Evolutionary conservation across 2,888 invertebrate species (phyloP), one percentile per base, ranked within the genome.

Genomic region (Meiosimyza decipiens): DNA sequence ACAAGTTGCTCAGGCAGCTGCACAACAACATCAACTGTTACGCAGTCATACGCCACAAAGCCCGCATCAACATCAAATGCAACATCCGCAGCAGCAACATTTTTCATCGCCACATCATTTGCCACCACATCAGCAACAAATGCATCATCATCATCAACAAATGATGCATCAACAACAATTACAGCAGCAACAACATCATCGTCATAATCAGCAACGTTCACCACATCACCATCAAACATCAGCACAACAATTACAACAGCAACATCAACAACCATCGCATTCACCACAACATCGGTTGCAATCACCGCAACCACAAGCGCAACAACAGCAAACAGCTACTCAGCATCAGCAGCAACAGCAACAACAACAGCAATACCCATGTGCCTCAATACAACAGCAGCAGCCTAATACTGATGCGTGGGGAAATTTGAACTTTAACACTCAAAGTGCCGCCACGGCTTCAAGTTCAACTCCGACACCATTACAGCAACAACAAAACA

Each of bases 191-290:
- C 81, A 82, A 60, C 82, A 82, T 55, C 81, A 84, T 77, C 82
- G 85, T 59, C 78, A 84, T 77, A 81, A 79, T 68, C 84, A 79
- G 51, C 81, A 85, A 72, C 81, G 82, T 16, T 82, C 85, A 71
- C 85, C 85, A n/a, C 83, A 84, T 69, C 86, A 85, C 62, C 85
- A 83, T 71, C 80, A 76, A 70, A 77, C 83, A 11, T 74, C 79
- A 18, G 73, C 80, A 63, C 81, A 81, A 60, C 84, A 84, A 13
- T 71, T 83, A 72, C 84, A 84, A 52, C 84, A 84, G 33, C 84
- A 83, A 71, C 85, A 79, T 51, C 80, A 79, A 28, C 80, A 83
- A 72, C 82, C 82, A 40, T 83, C 83, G 71, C 83, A 82, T 33
- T 84, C 85, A 65, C 81, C 81, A 59, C 82, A 80, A 52, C 81